Evolutionary conservation across 2,888 invertebrate genomes (phyloP).

Genomic region (Exephanes ischioxanthus): DNA sequence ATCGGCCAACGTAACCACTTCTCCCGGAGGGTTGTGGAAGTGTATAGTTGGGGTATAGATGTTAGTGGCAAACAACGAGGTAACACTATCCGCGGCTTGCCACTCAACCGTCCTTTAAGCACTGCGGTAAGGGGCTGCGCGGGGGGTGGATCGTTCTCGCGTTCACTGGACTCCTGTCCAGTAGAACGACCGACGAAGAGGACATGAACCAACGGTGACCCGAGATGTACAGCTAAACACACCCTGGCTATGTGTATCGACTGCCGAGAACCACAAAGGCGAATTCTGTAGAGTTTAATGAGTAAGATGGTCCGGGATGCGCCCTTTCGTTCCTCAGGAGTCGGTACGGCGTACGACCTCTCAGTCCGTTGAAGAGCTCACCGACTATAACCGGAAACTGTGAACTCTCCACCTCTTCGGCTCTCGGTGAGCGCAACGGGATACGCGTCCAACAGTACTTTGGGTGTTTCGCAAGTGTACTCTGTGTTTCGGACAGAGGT

Average conservation of each 20-base stretch:
- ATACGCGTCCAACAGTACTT: slow-evolving; percentile 20
- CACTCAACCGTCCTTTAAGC: slow-evolving; percentile 64
- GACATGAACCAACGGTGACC: slow-evolving; percentile 17
- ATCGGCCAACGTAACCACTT: slow-evolving; percentile 31
- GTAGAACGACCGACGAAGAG: slow-evolving; percentile 48
- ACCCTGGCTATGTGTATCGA: slow-evolving; percentile 14
- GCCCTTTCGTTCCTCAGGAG: neutral
- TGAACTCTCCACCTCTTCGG: slow-evolving; percentile 13
- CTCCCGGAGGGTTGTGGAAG: slow-evolving; percentile 17
- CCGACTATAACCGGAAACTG: slow-evolving; percentile 34
- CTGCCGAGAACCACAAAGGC: neutral
- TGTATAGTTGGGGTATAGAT: slow-evolving; percentile 21
- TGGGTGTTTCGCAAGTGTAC: neutral
- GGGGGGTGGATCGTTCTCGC: slow-evolving; percentile 60
- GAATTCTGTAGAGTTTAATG: neutral
- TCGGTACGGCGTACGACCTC: slow-evolving; percentile 6
- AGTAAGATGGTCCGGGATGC: neutral
- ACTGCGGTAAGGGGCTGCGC: slow-evolving; percentile 65
- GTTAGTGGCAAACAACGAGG: slow-evolving; percentile 43
- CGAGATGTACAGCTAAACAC: slow-evolving; percentile 34
- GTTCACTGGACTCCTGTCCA: slow-evolving; percentile 38
- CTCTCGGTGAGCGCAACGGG: slow-evolving; percentile 15
- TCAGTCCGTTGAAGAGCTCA: slow-evolving; percentile 20
- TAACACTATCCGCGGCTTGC: slow-evolving; percentile 64
- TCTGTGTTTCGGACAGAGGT: neutral